Base-by-base conservation (phyloP, 1,140 invertebrate genomes). In the Carposina sasakii region DNA sequence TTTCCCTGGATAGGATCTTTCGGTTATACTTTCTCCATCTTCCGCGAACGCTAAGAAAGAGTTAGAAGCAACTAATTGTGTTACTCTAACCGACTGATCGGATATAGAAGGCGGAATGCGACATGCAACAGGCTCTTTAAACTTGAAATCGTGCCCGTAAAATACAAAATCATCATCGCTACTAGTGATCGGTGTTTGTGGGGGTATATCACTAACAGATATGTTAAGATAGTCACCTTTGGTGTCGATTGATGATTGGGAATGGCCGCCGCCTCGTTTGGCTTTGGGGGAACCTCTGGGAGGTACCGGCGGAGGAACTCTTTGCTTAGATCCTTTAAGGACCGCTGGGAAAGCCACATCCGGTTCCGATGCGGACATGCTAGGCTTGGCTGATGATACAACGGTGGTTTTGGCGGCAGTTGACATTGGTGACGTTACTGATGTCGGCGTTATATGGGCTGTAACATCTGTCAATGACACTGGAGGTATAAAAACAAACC, bases 261-360 rank as follows among this genome's bases (percentile, higher is more conserved):
- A 72, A 39, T 61, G 65, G 23, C 64, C 79, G 10, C 79, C 87
- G 31, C 82, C 81, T 12, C 86, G 76, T 81, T 89, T 89, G 48
- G 82, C 67, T 81, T 88, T 88, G 5, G 90, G 90, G n/a, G 90
- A 91, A n/a, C 93, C 92, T 48, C 93, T 83, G 2, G 93, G 93
- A 21, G 93, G 93, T 13, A 94, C 93, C 10, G 93, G 93, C 19
- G 93, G 93, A 6, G 92, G 93, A 3, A 93, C 88, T 67, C 91
- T 91, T 50, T 88, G 86, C 76, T 91, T 67, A 2, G 90, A 87
- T 52, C 91, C 91, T 81, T 92, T 92, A 52, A 93, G 81, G n/a
- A 93, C 91, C 1, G 91, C 90, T 28, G 92, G 91, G 63, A 92
- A 91, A 48, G 87, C 89, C 42, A 85, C 76, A 50, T 88, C 84